Evolutionary conservation across 2,797 vertebrate species (phyloP).

Genomic region (Pterois miles): DNA sequence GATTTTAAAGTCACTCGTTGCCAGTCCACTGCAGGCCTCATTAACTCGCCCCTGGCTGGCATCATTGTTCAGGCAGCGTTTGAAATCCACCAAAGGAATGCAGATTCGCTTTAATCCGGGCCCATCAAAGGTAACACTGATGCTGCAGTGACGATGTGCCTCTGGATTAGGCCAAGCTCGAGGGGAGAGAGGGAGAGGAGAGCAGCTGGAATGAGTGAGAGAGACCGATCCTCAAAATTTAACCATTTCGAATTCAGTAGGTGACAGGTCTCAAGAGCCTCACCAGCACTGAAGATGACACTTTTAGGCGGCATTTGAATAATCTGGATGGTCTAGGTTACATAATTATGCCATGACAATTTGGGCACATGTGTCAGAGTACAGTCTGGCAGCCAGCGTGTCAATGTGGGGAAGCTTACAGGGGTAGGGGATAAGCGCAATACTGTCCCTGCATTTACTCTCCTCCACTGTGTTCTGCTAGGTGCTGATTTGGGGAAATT

Average conservation of each 20-base stretch:
- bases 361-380: constrained; percentile 81
- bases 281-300: constrained; percentile 80
- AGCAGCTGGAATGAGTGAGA: constrained; percentile 25
- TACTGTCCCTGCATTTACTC: constrained; percentile 76
- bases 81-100: constrained; percentile 94
- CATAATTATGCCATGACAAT: constrained; percentile 88
- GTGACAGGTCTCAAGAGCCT: constrained; percentile 81
- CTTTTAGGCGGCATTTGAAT: constrained; percentile 83
- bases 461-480: constrained; percentile 68
- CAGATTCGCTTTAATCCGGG: constrained; percentile 93
- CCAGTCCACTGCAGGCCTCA: constrained; percentile 88
- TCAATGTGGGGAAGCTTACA: constrained; percentile 79
- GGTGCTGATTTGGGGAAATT: constrained; percentile 82
- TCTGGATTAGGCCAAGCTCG: constrained; percentile 81
- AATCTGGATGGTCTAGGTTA: constrained; percentile 85
- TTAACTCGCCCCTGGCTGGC: constrained; percentile 91
- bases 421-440: constrained; percentile 78
- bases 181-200: constrained; percentile 42
- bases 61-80: constrained; percentile 91
- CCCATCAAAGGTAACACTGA: constrained; percentile 91
- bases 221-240: constrained; percentile 70
- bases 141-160: constrained; percentile 78
- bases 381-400: constrained; percentile 76
- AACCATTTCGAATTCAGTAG: constrained; percentile 78
- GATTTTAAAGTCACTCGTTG: constrained; percentile 88